Base-by-base conservation (phyloP, 2,113 vertebrate genomes). In the Ceyx cyanopectus region DNA sequence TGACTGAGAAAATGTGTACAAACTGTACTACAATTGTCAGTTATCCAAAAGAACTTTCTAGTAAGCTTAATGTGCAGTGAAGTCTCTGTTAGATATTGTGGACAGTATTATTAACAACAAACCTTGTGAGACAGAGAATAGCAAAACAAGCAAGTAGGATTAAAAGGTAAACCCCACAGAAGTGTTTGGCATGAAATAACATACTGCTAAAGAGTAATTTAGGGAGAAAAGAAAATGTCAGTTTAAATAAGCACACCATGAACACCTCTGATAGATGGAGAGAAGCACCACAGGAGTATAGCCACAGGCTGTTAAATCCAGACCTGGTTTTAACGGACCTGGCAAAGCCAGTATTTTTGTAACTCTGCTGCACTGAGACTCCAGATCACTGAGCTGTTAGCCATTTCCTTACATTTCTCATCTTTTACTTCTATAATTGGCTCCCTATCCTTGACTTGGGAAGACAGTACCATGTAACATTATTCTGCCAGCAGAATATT, bases 361-460 rank as follows among this genome's bases (percentile, higher is more conserved):
- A 76, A 74, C 62, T 91, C 40, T 70, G 56, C 51, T 37, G 41
- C 40, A 18, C 43, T 13, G 23, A 79, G 32, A 51, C 40, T 70
- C 51, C 73, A 86, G 85, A 63, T 93, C 90, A 43, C 41, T 18
- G 43, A 83, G 69, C 73, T 76, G 40, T 40, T 88, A 88, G 77
- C 67, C 68, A 72, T 67, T 78, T 82, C 61, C 69, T 89, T 40
- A 57, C 41, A 37, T 34, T 54, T 67, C 79, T 82, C 85, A 57
- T 70, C 48, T 86, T 90, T 80, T 84, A 4, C 40, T 61, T 61
- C 73, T 90, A 11, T 92, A 87, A 94, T 81, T 89, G 81, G 76
- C 92, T 93, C 51, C 57, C 69, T 87, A 18, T 56, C 54, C 87
- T 69, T 62, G 63, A 72, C 83, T 91, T 86, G 61, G 58, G 73